These are phyloP conservation scores for Strigamia transsilvanica DNA, from an alignment of 2,888 invertebrate species.

Conservation along the genomic window DNA sequence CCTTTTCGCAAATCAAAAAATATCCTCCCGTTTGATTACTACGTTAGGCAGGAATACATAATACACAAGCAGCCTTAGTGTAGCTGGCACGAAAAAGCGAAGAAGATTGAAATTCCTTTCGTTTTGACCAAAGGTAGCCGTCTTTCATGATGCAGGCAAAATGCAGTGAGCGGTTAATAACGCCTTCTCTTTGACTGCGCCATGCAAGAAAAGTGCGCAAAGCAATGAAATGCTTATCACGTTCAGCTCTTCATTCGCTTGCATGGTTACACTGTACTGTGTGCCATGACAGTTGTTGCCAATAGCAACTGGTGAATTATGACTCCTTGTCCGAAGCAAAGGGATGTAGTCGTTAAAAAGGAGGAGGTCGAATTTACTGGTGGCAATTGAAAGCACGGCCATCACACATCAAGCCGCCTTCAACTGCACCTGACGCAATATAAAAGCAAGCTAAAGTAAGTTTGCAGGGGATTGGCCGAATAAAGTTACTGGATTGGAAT, in stretches of 20 bases:
- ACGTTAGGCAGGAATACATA: not conserved
- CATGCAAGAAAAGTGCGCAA: conserved; percentile 28
- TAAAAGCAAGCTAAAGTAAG: conserved; percentile 41
- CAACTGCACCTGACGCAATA: conserved; percentile 46
- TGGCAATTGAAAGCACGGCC: conserved; percentile 46
- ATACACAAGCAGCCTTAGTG: not conserved
- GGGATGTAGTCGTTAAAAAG: conserved; percentile 39
- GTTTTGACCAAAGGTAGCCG: not conserved
- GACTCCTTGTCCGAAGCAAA: conserved; percentile 36
- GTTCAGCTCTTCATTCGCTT: conserved; percentile 42
- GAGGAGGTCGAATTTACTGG: conserved; percentile 40
- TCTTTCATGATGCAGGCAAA: conserved; percentile 29
- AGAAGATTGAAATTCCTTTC: conserved; percentile 44
- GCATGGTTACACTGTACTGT: conserved; percentile 35
- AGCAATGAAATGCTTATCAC: conserved; percentile 45
- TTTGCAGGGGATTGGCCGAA: conserved; percentile 31
- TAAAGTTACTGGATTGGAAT: conserved; percentile 25
- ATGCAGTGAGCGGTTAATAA: conserved; percentile 45
- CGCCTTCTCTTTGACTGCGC: conserved; percentile 35
- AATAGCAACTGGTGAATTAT: conserved; percentile 49
- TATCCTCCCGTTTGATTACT: not conserved
- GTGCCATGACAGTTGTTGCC: conserved; percentile 45
- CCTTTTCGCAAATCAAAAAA: not conserved
- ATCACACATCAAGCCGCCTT: conserved; percentile 40
- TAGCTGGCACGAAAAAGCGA: not conserved